Evolutionary conservation across 2,113 vertebrate species (phyloP), one percentile per base, ranked within the genome.

Genomic region (Peromyscus californicus): DNA sequence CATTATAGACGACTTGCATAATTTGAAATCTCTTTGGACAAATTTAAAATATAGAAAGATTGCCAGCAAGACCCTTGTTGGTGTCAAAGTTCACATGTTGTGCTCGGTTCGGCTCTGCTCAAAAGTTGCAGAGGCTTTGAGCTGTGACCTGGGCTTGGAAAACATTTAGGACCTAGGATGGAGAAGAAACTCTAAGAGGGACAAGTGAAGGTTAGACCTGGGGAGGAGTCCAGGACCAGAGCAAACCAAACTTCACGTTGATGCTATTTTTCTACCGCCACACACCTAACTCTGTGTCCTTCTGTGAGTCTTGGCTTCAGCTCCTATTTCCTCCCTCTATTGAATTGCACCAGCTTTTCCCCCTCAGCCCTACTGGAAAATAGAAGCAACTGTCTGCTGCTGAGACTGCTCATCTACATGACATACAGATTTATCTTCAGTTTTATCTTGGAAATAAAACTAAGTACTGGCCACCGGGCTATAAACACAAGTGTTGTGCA

Each of bases 401-500:
- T 65, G 59, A 76, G 39, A 16, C 48, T 70, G 42, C 59, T 70
- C 26, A 4, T 24, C 72, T 70, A 24, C 10, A 0, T 10, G 26
- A 13, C 36, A 39, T 7, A n/a, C 45, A 7, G n/a, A 51, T 51
- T 22, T 45, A 74, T 79, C 70, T 91, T 48, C 42, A 29, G 16
- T 78, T 84, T 19, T 39, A 48, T 54, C 75, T 88, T 92, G 63
- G 45, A 87, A 72, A 89, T 78, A 90, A 93, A 95, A 72, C 29
- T 48, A 61, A 75, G 9, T 94, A 59, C 75, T 51, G 24, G 16
- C 72, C 86, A 79, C 51, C 48, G 45, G 33, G 65, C 51, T 85
- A 95, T 42, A 94, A 85, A 95, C 70, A 93, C 70, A 87, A 92
- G 33, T 15, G 9, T 15, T 36, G 3, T 9, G 17, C 29, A 91